Percentiles rank a stretch among this genome's conserved stretches.
Evolutionary conservation across 2,888 invertebrate genomes (phyloP).

Genomic region (Perithous albicinctus): DNA sequence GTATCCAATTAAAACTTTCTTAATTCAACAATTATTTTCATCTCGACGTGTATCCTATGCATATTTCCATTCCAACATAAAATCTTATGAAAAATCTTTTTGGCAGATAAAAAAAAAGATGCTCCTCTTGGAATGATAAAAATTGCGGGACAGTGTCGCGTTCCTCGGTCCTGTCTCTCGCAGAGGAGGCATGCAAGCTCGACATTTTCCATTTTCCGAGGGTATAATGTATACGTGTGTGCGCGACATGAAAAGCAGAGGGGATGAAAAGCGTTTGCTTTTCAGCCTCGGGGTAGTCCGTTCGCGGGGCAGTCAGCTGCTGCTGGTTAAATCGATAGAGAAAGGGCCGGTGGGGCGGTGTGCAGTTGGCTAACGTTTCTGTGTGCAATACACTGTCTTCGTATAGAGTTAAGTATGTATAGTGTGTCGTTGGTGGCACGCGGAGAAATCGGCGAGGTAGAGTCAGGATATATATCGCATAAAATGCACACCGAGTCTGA

Average conservation of each 20-base stretch:
- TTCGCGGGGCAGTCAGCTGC: conserved; percentile 72
- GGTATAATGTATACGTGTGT: conserved; percentile 12
- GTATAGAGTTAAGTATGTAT: conserved; percentile 5
- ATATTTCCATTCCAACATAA: not conserved
- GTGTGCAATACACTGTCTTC: conserved; percentile 44
- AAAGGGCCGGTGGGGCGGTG: conserved; percentile 73
- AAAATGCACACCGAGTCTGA: not conserved
- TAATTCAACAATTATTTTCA: too few relatives aligned
- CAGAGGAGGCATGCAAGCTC: not conserved
- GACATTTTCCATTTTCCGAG: conserved; percentile 22
- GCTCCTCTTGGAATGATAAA: not conserved
- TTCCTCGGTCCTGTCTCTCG: conserved; percentile 15
- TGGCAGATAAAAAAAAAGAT: not conserved
- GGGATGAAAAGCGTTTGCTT: conserved; percentile 57
- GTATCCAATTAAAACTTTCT: too few relatives aligned
- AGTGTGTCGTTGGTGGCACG: not conserved
- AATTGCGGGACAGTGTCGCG: not conserved
- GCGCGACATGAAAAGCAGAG: conserved; percentile 45
- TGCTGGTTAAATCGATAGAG: conserved; percentile 79
- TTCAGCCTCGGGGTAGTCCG: conserved; percentile 56
- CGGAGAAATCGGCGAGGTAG: conserved; percentile 7
- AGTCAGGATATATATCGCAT: not conserved
- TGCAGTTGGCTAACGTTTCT: conserved; percentile 49
- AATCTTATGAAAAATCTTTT: not conserved
- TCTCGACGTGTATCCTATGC: too few relatives aligned